Evolutionary conservation across 2,113 vertebrate species (phyloP), one percentile per base, ranked within the genome.

Genomic region (Chlorodrepanis virens): DNA sequence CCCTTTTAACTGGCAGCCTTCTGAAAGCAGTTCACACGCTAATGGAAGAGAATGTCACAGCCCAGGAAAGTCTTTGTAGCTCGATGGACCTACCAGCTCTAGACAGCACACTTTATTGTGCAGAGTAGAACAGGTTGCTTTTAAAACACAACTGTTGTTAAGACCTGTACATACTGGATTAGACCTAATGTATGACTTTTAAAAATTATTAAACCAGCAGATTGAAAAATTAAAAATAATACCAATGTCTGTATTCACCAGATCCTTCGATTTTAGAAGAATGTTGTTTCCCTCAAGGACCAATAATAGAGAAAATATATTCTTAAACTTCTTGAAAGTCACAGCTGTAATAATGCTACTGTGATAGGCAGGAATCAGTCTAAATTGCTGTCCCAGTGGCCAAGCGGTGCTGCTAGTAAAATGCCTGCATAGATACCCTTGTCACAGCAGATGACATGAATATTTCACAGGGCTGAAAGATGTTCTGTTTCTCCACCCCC

Each of bases 311-410:
- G 18, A 90, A 79, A 84, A 93, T 1, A 49, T 79, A 83, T 74
- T 93, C 64, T 93, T 82, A 37, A 91, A 40, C 17, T 69, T 87
- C 87, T 44, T 92, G 56, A 72, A 86, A 95, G 59, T 90, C 79
- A 63, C 28, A 81, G 39, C 8, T 27, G 47, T 17, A 70, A 83
- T 31, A 85, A 67, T 49, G 23, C 59, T 78, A 53, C 16, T 83
- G 29, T 61, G 67, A 87, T 5, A 76, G 53, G n/a, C 21, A 87
- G 28, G 37, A 87, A 82, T 77, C n/a, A 21, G 19, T 35, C 24
- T 60, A 71, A 35, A 40, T 67, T 89, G 29, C 22, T 56, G 24
- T 24, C 52, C 74, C 49, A 76, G 27, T 17, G 25, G 33, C 47
- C 52, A 89, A 64, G 44, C 27, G 56, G 33, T 44, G 33, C 35